A percentile compares a stretch with the other conserved stretches of the same genome.
These are phyloP conservation scores for Sclerurus mexicanus DNA, from an alignment of 2,113 vertebrate genomes.

Conservation along the genomic window DNA sequence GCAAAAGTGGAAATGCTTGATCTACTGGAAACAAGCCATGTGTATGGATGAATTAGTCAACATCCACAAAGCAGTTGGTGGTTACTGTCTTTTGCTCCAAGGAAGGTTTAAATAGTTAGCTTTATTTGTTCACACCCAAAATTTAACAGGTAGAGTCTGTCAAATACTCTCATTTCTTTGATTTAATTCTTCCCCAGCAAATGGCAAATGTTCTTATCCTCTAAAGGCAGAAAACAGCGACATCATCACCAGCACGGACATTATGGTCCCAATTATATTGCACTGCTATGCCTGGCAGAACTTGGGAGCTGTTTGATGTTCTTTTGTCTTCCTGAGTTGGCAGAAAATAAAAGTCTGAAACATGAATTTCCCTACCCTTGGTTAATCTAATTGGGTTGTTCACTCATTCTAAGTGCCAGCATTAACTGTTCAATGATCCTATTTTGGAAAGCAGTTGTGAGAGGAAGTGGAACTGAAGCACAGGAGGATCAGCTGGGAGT, in stretches of 20 bases:
- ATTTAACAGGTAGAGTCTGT: not conserved
- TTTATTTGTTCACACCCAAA: not conserved
- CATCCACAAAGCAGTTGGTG: not conserved
- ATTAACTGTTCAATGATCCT: conserved; percentile 54
- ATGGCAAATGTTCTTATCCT: not conserved
- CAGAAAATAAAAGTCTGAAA: conserved; percentile 34
- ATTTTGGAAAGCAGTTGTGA: conserved; percentile 28
- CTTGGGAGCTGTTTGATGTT: not conserved
- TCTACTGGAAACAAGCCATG: not conserved
- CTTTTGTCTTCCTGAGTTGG: conserved; percentile 48
- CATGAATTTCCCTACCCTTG: not conserved
- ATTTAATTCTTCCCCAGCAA: not conserved
- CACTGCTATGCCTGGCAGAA: conserved; percentile 13
- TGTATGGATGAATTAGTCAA: not conserved
- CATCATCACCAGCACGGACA: not conserved
- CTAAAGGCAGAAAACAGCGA: not conserved
- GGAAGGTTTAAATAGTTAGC: not conserved
- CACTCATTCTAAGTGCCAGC: conserved; percentile 21
- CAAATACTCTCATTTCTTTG: not conserved
- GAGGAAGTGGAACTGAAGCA: conserved; percentile 8
- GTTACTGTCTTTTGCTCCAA: not conserved
- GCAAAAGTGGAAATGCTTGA: not conserved
- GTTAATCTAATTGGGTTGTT: conserved; percentile 48
- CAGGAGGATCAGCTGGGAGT: conserved; percentile 49
- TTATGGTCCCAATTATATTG: not conserved